phyloP scores from a whole-genome alignment of 2,113 vertebrate genomes.

The Isichthys henryi region DNA sequence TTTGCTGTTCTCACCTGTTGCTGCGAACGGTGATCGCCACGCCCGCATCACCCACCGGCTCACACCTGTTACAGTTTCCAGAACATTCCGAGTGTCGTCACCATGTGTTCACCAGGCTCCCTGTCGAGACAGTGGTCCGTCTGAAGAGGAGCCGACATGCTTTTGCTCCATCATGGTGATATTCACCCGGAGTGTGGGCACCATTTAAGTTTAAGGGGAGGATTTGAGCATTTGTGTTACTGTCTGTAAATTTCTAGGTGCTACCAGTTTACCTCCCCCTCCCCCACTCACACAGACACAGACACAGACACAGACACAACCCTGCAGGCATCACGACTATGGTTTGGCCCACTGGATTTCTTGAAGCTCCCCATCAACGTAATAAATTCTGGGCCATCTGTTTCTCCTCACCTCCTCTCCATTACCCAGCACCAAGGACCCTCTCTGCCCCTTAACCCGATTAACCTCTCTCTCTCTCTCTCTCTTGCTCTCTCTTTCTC shows the following conservation, averaged over 20 bases:
- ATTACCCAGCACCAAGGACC: background rate
- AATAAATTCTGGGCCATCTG: constrained; percentile 18
- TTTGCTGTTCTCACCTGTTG: background rate
- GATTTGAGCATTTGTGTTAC: background rate
- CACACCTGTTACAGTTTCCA: background rate
- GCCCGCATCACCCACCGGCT: background rate
- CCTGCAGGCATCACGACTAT: background rate
- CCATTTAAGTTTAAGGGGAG: background rate
- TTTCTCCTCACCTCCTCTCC: background rate
- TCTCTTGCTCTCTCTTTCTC: background rate
- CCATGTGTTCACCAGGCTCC: background rate
- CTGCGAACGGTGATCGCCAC: background rate
- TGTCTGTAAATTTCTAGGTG: background rate
- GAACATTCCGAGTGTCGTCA: background rate
- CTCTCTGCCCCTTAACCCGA: constrained; percentile 11
- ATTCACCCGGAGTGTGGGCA: background rate
- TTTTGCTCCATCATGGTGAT: background rate
- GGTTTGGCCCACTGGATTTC: constrained; percentile 14
- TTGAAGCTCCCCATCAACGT: background rate
- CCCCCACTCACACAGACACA: background rate
- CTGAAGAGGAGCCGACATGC: background rate
- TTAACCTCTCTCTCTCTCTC: constrained; percentile 6
- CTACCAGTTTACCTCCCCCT: background rate
- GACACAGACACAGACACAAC: background rate
- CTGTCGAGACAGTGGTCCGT: background rate